These are phyloP conservation scores for Coreoperca whiteheadi DNA, from an alignment of 2,113 vertebrate species.

Conservation along the genomic window DNA sequence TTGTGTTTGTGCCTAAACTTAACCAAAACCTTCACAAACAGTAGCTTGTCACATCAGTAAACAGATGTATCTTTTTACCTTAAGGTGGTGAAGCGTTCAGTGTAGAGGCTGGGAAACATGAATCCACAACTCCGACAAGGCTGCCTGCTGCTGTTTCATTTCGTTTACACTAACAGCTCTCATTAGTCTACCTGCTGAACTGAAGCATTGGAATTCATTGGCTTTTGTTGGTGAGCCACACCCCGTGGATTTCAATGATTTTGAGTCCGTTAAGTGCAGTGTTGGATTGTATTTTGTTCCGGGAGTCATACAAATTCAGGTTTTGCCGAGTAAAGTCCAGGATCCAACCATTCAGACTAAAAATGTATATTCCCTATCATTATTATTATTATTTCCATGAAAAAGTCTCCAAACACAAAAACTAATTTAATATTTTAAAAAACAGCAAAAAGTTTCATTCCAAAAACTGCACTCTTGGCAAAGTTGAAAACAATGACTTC, in stretches of 20 bases:
- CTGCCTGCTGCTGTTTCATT: not conserved
- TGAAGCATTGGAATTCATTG: not conserved
- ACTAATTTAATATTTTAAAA: not conserved
- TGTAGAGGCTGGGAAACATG: not conserved
- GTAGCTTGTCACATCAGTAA: too few relatives aligned
- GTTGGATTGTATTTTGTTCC: not conserved
- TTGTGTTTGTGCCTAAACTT: too few relatives aligned
- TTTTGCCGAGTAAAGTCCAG: not conserved
- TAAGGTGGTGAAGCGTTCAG: too few relatives aligned
- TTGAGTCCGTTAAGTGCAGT: not conserved
- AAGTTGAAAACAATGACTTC: slow-evolving; percentile 15
- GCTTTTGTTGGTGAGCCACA: not conserved
- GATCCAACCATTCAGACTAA: not conserved
- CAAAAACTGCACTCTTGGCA: not conserved
- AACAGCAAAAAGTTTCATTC: slow-evolving; percentile 6
- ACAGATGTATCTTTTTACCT: too few relatives aligned
- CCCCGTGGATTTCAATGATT: not conserved
- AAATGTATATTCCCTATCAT: not conserved
- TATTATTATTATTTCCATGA: not conserved
- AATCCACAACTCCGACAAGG: not conserved
- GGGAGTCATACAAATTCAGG: not conserved
- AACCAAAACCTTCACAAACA: too few relatives aligned
- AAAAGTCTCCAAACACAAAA: not conserved
- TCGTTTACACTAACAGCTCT: not conserved
- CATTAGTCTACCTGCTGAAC: not conserved